Percentiles rank a stretch among this genome's conserved stretches.
Evolutionary conservation across 2,888 invertebrate species (phyloP).

Genomic region (Schizotus pectinicornis): DNA sequence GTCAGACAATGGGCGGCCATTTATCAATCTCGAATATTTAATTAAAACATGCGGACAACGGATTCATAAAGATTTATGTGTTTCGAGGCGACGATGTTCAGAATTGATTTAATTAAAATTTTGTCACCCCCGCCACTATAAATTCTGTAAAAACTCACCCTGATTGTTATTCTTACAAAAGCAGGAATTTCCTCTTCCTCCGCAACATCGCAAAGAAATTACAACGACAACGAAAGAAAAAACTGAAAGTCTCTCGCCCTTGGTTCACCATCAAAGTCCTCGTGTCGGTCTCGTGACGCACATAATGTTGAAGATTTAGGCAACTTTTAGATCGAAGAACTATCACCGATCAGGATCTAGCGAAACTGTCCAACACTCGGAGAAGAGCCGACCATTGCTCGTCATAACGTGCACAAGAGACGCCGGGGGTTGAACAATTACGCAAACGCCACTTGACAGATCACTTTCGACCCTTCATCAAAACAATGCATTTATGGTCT

Average conservation of each 20-base stretch:
- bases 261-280: constrained; percentile 20
- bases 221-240: constrained; percentile 21
- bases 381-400: constrained; percentile 43
- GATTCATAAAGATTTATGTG: constrained; percentile 60
- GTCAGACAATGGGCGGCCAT: constrained; percentile 58
- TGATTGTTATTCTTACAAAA: constrained; percentile 26
- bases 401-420: constrained; percentile 43
- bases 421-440: constrained; percentile 13
- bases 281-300: constrained; percentile 32
- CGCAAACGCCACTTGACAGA: not conserved
- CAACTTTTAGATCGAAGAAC: constrained; percentile 32
- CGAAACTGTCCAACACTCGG: constrained; percentile 47
- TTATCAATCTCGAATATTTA: constrained; percentile 61
- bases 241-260: constrained; percentile 8
- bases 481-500: constrained; percentile 34
- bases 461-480: constrained; percentile 19
- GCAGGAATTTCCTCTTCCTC: constrained; percentile 30
- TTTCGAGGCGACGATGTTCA: constrained; percentile 52
- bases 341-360: constrained; percentile 50
- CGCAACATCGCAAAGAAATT: constrained; percentile 28
- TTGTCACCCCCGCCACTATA: constrained; percentile 48
- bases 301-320: constrained; percentile 35
- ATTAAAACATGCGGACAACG: constrained; percentile 61
- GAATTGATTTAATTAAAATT: constrained; percentile 59
- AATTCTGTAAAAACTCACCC: constrained; percentile 40